These are phyloP conservation scores for Nebria ingens DNA, from an alignment of 1,140 invertebrate species.

Conservation along the genomic window DNA sequence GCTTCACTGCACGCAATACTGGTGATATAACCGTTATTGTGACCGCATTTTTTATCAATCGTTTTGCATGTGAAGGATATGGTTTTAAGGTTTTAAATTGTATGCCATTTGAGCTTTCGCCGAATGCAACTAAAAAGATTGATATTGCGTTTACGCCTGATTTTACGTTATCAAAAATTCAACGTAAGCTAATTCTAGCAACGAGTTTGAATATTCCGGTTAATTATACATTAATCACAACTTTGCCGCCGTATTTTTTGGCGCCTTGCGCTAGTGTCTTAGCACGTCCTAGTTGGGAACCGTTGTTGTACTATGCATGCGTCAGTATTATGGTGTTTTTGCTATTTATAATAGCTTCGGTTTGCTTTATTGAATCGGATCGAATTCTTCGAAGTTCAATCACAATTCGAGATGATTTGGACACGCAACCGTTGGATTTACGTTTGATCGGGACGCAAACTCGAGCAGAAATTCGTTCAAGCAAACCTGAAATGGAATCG, in stretches of 20 bases:
- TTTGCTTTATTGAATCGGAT: slow-evolving; percentile 66
- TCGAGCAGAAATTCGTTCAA: slow-evolving; percentile 25
- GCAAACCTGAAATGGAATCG: slow-evolving; percentile 19
- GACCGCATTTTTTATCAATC: slow-evolving; percentile 64
- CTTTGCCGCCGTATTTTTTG: slow-evolving; percentile 66
- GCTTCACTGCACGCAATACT: slow-evolving; percentile 80
- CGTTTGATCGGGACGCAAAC: slow-evolving; percentile 35
- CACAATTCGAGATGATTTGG: slow-evolving; percentile 35
- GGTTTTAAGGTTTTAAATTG: slow-evolving; percentile 82
- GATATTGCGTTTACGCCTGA: slow-evolving; percentile 90
- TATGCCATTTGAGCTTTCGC: slow-evolving; percentile 62
- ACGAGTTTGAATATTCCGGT: slow-evolving; percentile 49
- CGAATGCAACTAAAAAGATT: slow-evolving; percentile 75
- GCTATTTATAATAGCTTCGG: slow-evolving; percentile 54
- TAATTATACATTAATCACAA: slow-evolving; percentile 69
- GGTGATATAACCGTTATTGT: slow-evolving; percentile 73
- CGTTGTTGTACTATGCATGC: slow-evolving; percentile 56
- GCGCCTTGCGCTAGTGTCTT: slow-evolving; percentile 60
- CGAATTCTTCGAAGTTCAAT: slow-evolving; percentile 50
- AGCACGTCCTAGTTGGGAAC: slow-evolving; percentile 72
- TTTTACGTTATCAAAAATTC: slow-evolving; percentile 74
- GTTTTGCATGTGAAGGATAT: slow-evolving; percentile 68
- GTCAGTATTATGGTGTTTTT: slow-evolving; percentile 51
- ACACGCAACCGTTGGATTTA: slow-evolving; percentile 48
- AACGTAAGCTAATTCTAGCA: slow-evolving; percentile 47